Evolutionary conservation across 2,888 invertebrate genomes (phyloP), one percentile per base, ranked within the genome.

Genomic region (Drosophila pullipes): DNA sequence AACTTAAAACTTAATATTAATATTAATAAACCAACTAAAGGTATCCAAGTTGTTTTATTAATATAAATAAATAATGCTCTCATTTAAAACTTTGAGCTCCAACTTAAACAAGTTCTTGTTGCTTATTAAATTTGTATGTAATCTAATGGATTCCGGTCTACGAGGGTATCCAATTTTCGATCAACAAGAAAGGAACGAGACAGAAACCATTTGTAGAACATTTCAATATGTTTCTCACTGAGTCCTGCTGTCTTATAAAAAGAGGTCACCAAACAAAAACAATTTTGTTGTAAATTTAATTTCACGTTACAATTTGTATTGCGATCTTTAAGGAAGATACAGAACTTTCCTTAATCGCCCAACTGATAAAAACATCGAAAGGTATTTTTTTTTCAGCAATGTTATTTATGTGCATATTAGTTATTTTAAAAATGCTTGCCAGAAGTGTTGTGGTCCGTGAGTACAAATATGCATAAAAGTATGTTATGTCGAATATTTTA

Each of bases 401-500:
- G 22, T 47, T 25, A 54, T 35, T 30, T 18, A 50, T 50, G 18
- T 50, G 50, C 10, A 50, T 28, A 28, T 50, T 28, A 37, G 54
- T 25, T 18, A 22, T 53, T 37, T 28, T 2, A 28, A n/a, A 54
- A 35, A 25, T 18, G 25, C 22, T 25, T 18, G 28, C 18, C 7
- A n/a, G 22, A 13, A 35, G 25, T 30, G 28, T 30, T 30, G 16
- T 16, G n/a, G 13, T 30, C 16, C 30, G n/a, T 9, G 13, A 30
- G 28, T 30, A 7, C 13, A 4, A 41, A 7, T 41, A 57, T 39
- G 39, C 41, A 58, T 5, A 31, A 30, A 28, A 50, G n/a, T 41
- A 41, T 30, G 39, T 57, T 39, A 50, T 28, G 18, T 30, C 9
- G 54, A 58, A 54, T 58, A 50, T 55, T 33, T 53, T 25, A n/a